A percentile compares a stretch with the other conserved stretches of the same genome.
Evolutionary conservation across 2,113 vertebrate species (phyloP).

Genomic region (Sceloporus tristichus): DNA sequence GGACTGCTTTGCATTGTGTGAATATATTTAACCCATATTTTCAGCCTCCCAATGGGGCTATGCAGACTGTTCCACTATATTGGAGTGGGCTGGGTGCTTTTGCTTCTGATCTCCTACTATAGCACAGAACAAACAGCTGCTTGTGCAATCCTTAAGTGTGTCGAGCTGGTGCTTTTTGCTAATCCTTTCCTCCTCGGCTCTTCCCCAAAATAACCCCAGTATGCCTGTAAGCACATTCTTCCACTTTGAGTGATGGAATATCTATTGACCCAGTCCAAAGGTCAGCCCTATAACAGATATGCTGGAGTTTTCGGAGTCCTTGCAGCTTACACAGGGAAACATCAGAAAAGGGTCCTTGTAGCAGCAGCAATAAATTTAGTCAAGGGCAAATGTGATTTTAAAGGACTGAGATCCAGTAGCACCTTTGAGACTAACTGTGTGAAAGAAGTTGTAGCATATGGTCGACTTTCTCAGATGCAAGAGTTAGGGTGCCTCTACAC

Average conservation of each 20-base stretch:
- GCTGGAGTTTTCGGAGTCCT: neutral
- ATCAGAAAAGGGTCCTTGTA: accelerated
- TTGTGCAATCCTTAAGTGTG: neutral
- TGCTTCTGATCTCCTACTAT: neutral
- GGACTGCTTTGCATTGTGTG: too few species aligned
- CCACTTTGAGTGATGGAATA: neutral
- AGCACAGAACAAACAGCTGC: neutral
- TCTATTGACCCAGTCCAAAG: neutral
- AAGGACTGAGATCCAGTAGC: neutral
- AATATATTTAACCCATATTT: neutral
- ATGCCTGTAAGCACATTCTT: neutral
- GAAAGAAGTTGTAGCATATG: too few species aligned
- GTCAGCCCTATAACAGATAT: neutral
- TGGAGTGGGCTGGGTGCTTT: neutral
- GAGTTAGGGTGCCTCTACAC: too few species aligned
- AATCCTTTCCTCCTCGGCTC: neutral
- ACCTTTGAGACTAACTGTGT: too few species aligned
- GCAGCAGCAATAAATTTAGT: neutral
- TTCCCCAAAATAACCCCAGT: neutral
- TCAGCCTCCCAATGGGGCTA: too few species aligned
- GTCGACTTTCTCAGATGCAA: too few species aligned
- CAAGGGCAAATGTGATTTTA: accelerated
- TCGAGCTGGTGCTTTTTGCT: neutral
- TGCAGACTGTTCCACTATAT: too few species aligned
- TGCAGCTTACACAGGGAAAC: neutral